Evolutionary conservation across 1,140 invertebrate species (phyloP).

Genomic region (Oryctes rhinoceros): DNA sequence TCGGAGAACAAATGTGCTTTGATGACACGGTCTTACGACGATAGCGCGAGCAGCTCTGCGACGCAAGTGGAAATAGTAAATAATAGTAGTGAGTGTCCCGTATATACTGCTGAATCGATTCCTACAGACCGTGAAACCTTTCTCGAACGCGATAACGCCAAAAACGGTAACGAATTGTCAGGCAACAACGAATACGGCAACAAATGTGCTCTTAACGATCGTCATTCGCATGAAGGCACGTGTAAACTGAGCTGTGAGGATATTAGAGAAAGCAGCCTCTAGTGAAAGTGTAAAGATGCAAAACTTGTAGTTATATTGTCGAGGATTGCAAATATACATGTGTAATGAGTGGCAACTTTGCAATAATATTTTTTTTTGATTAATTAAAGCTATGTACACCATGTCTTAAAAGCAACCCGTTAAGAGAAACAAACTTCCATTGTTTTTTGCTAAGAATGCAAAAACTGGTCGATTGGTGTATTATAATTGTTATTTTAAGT

Average conservation of each 20-base stretch:
- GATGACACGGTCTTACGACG: neutral
- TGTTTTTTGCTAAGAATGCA: no score
- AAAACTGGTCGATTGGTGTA: no score
- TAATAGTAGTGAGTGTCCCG: neutral
- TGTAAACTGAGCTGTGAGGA: neutral
- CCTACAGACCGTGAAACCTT: neutral
- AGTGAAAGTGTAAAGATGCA: slow-evolving; percentile 11
- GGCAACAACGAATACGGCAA: neutral
- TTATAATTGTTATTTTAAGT: no score
- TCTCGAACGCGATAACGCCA: neutral
- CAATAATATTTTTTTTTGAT: no score
- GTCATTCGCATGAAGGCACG: neutral
- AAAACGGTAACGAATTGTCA: neutral
- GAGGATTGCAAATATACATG: neutral
- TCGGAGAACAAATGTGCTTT: neutral
- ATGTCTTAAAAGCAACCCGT: no score
- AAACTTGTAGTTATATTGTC: neutral
- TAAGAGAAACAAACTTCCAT: no score
- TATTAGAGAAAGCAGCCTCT: slow-evolving; percentile 40
- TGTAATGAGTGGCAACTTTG: no score
- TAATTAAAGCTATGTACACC: no score
- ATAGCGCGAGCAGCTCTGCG: neutral
- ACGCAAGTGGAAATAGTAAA: neutral
- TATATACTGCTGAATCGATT: neutral
- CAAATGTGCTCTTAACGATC: neutral